Evolutionary conservation across 2,888 invertebrate species (phyloP), one percentile per base, ranked within the genome.

Genomic region (Orthosia gracilis): DNA sequence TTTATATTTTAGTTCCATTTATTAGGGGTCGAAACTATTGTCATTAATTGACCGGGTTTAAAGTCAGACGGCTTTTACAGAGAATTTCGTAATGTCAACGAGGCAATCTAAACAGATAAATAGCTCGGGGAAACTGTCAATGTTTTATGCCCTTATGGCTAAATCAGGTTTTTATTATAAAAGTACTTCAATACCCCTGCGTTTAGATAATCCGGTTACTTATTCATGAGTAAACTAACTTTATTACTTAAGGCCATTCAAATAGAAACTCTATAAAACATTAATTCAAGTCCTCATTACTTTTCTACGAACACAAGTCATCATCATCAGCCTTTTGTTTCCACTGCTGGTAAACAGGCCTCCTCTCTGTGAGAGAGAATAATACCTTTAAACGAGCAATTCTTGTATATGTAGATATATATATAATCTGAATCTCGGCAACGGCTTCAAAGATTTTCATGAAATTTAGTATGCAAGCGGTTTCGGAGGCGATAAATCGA

Each of bases 141-240:
- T 54, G n/a, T 18, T 47, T 67, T 18, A 57, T 57, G 23, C 12
- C 21, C 23, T 0, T 31, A 40, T 21, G 49, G 52, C 45, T 26
- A 47, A n/a, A 47, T 4, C 15, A 31, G 9, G 11, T 55, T 50
- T 31, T 59, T 23, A 31, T 59, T 17, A 7, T 21, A 15, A 4
- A 18, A 23, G 40, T 75, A 21, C 26, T 40, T 40, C 40, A 40
- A 40, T 40, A 40, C 9, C 40, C 40, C 9, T 40, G 40, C 40
- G 9, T 50, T 50, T 12, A 45, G 52, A 52, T 47, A 0, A 17
- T 52, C 21, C 45, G 47, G 50, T 52, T 26, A 65, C 49, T 23
- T 26, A 64, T 15, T 21, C 17, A 52, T 23, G 17, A 65, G 50
- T 17, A 65, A 79, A 72, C 15, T 17, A 40, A 59, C n/a, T 72